Percentiles rank a stretch among this genome's conserved stretches.
These are phyloP conservation scores for Melanotaenia duboulayi DNA, from an alignment of 2,113 vertebrate species.

Conservation along the genomic window DNA sequence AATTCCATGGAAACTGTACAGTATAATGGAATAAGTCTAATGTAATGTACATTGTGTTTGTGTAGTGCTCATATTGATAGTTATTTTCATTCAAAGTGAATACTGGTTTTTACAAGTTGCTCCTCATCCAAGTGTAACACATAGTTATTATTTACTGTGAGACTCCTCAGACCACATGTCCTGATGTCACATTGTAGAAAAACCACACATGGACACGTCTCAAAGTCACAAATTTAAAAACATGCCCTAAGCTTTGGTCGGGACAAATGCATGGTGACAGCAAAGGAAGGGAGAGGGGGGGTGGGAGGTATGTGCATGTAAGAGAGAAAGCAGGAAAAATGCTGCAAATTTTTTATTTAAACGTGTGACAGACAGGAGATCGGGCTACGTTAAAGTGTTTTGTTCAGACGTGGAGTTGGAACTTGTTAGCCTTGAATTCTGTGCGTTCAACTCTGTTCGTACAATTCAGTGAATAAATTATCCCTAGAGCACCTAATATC, in stretches of 20 bases:
- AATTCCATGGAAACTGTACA: background rate
- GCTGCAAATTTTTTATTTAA: conserved; percentile 30
- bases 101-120: background rate
- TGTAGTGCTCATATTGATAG: background rate
- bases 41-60: background rate
- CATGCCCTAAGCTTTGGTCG: conserved; percentile 16
- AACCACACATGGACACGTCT: background rate
- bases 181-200: conserved; percentile 8
- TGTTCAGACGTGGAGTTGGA: background rate
- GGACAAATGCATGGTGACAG: conserved; percentile 49
- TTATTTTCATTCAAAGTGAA: background rate
- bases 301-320: background rate
- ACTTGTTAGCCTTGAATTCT: conserved; percentile 5
- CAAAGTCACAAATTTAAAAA: conserved; percentile 41
- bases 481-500: background rate
- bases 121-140: background rate
- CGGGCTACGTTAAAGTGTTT: conserved; percentile 11
- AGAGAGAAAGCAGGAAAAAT: conserved; percentile 5
- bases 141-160: no score
- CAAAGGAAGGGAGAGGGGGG: conserved; percentile 10
- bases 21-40: background rate
- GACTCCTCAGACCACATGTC: background rate
- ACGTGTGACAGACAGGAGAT: background rate
- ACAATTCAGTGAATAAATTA: background rate
- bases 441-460: background rate